A percentile compares a stretch with the other conserved stretches of the same genome.
phyloP scores from a whole-genome alignment of 2,888 invertebrate genomes.

The Xestobium rufovillosum region DNA sequence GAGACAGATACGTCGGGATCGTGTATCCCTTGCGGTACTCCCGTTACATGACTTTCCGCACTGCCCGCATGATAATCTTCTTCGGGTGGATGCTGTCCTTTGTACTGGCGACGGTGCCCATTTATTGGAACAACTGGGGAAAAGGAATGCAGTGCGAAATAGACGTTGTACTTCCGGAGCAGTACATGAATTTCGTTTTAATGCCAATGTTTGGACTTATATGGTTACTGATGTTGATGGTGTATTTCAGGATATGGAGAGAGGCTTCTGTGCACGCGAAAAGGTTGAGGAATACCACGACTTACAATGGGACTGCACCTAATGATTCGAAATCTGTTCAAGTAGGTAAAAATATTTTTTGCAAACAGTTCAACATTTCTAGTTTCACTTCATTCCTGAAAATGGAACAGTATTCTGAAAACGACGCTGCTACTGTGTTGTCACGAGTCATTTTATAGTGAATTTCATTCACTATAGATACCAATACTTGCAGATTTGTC shows the following conservation, averaged over 20 bases:
- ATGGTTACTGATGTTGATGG: conserved; percentile 66
- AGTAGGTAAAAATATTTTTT: conserved; percentile 50
- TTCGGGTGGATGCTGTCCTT: conserved; percentile 62
- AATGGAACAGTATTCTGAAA: too few species aligned
- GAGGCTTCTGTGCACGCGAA: conserved; percentile 68
- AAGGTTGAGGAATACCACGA: conserved; percentile 55
- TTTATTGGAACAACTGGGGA: conserved; percentile 73
- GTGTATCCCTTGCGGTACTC: conserved; percentile 72
- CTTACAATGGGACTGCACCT: conserved; percentile 44
- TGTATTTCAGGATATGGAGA: conserved; percentile 72
- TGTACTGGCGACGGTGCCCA: conserved; percentile 59
- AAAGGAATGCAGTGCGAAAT: conserved; percentile 53
- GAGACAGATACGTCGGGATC: conserved; percentile 73
- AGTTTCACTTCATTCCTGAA: too few species aligned
- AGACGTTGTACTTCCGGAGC: conserved; percentile 52
- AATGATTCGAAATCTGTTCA: conserved; percentile 69
- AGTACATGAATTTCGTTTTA: conserved; percentile 45
- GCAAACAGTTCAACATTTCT: too few species aligned
- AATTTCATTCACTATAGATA: too few species aligned
- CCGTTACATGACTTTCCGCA: conserved; percentile 64
- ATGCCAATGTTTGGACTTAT: conserved; percentile 66
- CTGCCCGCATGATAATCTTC: conserved; percentile 55
- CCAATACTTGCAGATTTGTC: too few species aligned
- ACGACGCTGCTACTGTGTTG: too few species aligned
- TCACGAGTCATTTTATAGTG: too few species aligned